Conservation (phyloP, 2,797 vertebrate genomes). For the Muscicapa comitata region DNA sequence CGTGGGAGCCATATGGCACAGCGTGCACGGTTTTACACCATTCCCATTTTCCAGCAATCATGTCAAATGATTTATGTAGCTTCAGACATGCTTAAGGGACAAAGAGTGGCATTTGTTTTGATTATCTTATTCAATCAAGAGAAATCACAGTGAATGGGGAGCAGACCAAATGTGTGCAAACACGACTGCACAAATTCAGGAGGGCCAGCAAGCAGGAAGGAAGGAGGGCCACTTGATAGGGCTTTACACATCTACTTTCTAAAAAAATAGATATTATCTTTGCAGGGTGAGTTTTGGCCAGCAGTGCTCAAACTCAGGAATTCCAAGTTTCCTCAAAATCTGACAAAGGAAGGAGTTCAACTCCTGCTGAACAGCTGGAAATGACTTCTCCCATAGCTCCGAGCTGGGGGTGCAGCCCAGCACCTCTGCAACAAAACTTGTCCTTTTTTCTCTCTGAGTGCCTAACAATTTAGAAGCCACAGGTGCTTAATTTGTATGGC, state of each 20-base stretch:
- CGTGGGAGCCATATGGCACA: conserved; percentile 13
- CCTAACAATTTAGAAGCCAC: background rate
- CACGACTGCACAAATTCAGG: background rate
- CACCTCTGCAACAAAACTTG: background rate
- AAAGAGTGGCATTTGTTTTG: conserved; percentile 60
- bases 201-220: background rate
- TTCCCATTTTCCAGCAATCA: conserved; percentile 42
- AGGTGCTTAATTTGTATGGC: conserved; percentile 26
- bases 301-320: conserved; percentile 39
- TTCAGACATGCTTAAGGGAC: conserved; percentile 42
- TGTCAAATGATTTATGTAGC: conserved; percentile 47
- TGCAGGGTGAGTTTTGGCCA: conserved; percentile 14
- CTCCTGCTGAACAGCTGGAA: conserved; percentile 63
- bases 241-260: conserved; percentile 34
- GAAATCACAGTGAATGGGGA: conserved; percentile 36
- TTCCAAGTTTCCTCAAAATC: conserved; percentile 61
- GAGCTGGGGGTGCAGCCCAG: background rate
- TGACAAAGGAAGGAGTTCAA: conserved; percentile 43
- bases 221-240: background rate
- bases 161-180: conserved; percentile 37
- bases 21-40: background rate
- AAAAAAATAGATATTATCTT: background rate
- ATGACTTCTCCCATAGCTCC: background rate
- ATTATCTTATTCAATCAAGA: conserved; percentile 61
- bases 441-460: background rate